Conservation (phyloP, 92 coral and sea anemone species). For the Montipora capitata region DNA sequence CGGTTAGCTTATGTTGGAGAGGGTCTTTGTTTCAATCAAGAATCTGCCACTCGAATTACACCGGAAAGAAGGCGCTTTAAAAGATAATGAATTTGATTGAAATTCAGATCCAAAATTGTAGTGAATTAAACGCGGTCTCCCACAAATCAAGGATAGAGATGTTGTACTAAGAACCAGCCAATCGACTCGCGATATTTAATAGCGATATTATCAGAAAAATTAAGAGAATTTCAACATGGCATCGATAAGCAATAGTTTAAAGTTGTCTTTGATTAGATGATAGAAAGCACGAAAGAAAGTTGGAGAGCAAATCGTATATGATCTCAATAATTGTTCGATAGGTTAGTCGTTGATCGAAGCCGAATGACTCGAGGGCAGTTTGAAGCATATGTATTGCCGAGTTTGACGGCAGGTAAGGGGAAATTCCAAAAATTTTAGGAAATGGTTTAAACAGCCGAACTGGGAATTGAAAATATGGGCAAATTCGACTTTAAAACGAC, state of each 20-base stretch:
- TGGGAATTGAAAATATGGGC: too few relatives aligned
- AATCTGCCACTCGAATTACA: not conserved
- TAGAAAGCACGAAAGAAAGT: not conserved
- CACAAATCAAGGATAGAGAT: not conserved
- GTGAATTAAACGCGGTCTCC: not conserved
- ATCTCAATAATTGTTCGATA: not conserved
- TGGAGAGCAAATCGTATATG: not conserved
- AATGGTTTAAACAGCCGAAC: not conserved
- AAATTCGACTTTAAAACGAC: not conserved
- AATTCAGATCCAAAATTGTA: not conserved
- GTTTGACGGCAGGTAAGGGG: constrained; percentile 8
- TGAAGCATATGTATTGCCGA: not conserved
- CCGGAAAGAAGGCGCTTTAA: not conserved
- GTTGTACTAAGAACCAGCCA: not conserved
- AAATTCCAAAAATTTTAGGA: not conserved
- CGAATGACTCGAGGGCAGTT: not conserved
- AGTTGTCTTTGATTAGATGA: not conserved
- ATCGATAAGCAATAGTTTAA: not conserved
- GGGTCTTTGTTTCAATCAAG: not conserved
- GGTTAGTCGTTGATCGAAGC: not conserved
- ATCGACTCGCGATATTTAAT: not conserved
- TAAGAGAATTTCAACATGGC: too few relatives aligned
- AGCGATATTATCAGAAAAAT: not conserved
- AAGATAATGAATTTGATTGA: not conserved
- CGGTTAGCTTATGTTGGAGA: not conserved